These are phyloP conservation scores for Drosophila aldrichi DNA, from an alignment of 2,888 invertebrate genomes.

Conservation along the genomic window DNA sequence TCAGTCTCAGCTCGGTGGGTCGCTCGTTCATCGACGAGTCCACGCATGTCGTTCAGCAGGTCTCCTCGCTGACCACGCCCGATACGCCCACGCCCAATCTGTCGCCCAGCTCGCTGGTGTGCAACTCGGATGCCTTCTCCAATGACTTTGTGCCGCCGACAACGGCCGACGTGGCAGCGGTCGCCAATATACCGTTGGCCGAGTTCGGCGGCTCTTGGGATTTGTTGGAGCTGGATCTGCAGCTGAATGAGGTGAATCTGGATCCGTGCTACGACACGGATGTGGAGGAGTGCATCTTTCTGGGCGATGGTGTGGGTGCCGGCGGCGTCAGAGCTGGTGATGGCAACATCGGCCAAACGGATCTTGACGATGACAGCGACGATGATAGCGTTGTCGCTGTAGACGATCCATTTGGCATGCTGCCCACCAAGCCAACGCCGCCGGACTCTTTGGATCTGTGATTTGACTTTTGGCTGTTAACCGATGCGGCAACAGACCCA, in stretches of 20 bases:
- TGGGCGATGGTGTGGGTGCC: conserved; percentile 86
- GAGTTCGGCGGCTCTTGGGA: conserved; percentile 88
- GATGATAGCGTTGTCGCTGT: conserved; percentile 70
- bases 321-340: conserved; percentile 12
- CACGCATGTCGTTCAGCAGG: conserved; percentile 63
- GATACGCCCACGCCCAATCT: conserved; percentile 89
- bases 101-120: conserved; percentile 86
- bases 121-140: conserved; percentile 87
- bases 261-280: conserved; percentile 88
- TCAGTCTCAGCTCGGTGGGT: conserved; percentile 85
- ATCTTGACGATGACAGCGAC: conserved; percentile 42
- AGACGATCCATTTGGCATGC: conserved; percentile 87
- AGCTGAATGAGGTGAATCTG: conserved; percentile 88
- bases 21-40: conserved; percentile 85
- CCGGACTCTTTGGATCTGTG: conserved; percentile 86
- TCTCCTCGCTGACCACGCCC: conserved; percentile 86
- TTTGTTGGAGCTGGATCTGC: conserved; percentile 88
- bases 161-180: conserved; percentile 6
- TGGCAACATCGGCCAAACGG: conserved; percentile 25
- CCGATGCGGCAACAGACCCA: conserved; percentile 43
- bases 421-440: conserved; percentile 88
- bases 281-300: conserved; percentile 88
- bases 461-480: conserved; percentile 83
- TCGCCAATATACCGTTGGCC: conserved; percentile 78
- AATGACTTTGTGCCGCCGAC: conserved; percentile 87